A percentile compares a stretch with the other conserved stretches of the same genome.
Conservation (phyloP, 2,888 invertebrate genomes). For the Bimastos eiseni region DNA sequence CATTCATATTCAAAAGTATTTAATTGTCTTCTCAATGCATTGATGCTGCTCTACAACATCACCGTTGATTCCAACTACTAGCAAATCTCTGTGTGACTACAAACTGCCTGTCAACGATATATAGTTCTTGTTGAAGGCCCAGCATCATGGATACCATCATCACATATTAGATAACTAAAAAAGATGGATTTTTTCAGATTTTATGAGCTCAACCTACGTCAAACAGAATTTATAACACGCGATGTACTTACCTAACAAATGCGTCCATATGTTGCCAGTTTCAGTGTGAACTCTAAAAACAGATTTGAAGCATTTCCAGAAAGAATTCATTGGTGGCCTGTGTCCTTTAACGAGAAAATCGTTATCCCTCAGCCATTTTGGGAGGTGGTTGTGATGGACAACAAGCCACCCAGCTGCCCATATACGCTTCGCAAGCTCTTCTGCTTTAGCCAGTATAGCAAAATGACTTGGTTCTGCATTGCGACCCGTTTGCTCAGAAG, state of each 20-base stretch:
- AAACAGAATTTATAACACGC: not conserved
- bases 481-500: not conserved
- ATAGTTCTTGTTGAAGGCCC: too few relatives aligned
- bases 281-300: conserved; percentile 98
- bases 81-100: not conserved
- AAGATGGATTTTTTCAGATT: not conserved
- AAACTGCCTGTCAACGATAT: too few relatives aligned
- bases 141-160: too few relatives aligned
- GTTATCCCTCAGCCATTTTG: conserved; percentile 97
- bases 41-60: not conserved
- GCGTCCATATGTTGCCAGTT: conserved; percentile 99
- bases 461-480: conserved; percentile 21
- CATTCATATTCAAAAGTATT: not conserved
- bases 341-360: conserved; percentile 94
- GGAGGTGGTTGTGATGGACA: conserved; percentile 73
- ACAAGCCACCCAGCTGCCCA: conserved; percentile 66
- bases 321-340: conserved; percentile 92
- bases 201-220: not conserved
- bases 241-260: conserved; percentile 72
- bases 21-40: not conserved
- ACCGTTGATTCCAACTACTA: not conserved
- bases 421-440: conserved; percentile 80
- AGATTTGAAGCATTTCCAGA: conserved; percentile 93
- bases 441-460: conserved; percentile 66
- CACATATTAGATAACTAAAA: not conserved